A percentile compares a stretch with the other conserved stretches of the same genome.
Conservation (phyloP, 2,888 invertebrate species). For the Microchrysa polita region DNA sequence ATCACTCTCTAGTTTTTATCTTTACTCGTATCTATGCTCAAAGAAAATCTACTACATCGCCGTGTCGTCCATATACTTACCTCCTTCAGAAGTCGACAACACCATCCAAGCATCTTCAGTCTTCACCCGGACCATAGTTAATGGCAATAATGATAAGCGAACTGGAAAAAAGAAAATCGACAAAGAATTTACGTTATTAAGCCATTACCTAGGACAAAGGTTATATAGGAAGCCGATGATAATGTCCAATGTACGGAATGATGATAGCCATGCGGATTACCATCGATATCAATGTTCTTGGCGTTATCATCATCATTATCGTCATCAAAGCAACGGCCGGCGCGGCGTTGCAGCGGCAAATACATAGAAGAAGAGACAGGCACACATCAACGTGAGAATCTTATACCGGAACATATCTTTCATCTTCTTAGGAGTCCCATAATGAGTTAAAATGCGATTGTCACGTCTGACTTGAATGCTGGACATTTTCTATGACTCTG, state of each 20-base stretch:
- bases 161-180: conserved; percentile 6
- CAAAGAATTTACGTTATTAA: conserved; percentile 38
- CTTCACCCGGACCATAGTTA: background rate
- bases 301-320: conserved; percentile 21
- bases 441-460: background rate
- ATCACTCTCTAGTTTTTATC: too few species aligned
- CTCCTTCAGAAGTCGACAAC: background rate
- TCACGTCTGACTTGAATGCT: background rate
- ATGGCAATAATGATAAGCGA: conserved; percentile 31
- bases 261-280: conserved; percentile 10
- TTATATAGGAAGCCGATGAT: background rate
- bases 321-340: too few species aligned
- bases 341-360: background rate
- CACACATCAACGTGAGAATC: conserved; percentile 25
- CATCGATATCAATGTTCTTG: conserved; percentile 12
- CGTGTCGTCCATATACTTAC: too few species aligned
- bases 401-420: background rate
- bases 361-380: too few species aligned
- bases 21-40: too few species aligned
- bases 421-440: background rate
- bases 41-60: too few species aligned
- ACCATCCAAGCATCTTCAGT: background rate
- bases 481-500: background rate
- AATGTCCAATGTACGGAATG: background rate
- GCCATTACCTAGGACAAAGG: conserved; percentile 36